Evolutionary conservation across 2,797 vertebrate genomes (phyloP), one percentile per base, ranked within the genome.

Genomic region (Austrolebias charrua): DNA sequence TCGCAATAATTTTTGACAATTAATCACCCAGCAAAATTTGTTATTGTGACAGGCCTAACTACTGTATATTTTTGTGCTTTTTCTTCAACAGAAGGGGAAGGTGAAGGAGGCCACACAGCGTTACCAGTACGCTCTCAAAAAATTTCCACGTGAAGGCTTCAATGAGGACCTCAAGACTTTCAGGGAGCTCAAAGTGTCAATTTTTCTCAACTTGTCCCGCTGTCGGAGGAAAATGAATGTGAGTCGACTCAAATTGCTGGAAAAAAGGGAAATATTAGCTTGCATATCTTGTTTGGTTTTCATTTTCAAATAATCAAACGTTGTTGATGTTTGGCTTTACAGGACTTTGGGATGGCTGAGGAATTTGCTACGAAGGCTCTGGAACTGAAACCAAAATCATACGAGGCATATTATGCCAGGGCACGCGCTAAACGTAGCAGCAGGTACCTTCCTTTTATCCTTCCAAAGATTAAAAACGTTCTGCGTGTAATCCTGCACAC

Each of bases 301-400:
- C 12, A 4, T 35, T 13, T 40, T 2, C 4, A 40, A 11, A 13
- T 12, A 13, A 2, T 40, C 12, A 13, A 1, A 20, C 19, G 9
- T 3, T 7, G 29, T 20, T 13, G 2, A 51, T 31, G 20, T 51
- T 35, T 35, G 2, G 61, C 55, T 72, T 48, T 69, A 0, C 92
- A 99, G 98, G 98, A 99, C 92, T 99, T 98, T 93, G 98, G 98
- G 82, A 98, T 99, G 98, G 98, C 98, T 57, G 98, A 99, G 91
- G 98, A 99, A 86, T 99, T 98, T 90, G 96, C 98, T 90, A 96
- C 96, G 53, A 99, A 98, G 91, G 97, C 97, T 38, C 92, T 99
- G 74, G 98, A 99, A 88, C 92, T 99, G 92, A 99, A 98, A 93
- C 96, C 97, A 87, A 98, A 96, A 88, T 97, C 96, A 2, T 98